phyloP scores from a whole-genome alignment of 2,888 invertebrate genomes.

The Colletes collaris region DNA sequence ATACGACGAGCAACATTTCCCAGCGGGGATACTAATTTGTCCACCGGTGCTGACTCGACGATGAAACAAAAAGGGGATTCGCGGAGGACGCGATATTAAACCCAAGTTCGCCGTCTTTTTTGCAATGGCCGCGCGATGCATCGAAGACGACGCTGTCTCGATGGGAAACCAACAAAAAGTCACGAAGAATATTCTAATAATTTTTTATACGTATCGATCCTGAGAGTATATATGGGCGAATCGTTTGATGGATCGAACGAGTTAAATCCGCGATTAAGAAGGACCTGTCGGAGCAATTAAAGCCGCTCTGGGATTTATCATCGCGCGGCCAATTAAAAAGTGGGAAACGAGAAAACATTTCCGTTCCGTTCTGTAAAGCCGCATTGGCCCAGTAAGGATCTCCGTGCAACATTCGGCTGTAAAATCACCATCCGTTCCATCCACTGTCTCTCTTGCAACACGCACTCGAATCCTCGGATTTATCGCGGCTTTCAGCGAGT shows the following conservation, averaged over 20 bases:
- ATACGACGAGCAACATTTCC: slow-evolving; percentile 46
- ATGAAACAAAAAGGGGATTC: slow-evolving; percentile 4
- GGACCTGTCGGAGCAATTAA: slow-evolving; percentile 40
- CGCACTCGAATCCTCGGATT: slow-evolving; percentile 45
- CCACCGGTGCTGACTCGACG: slow-evolving; percentile 7
- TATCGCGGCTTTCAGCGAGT: slow-evolving; percentile 24
- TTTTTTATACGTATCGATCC: too few relatives aligned
- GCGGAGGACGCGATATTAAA: slow-evolving; percentile 16
- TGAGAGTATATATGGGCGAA: too few relatives aligned
- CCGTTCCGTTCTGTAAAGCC: slow-evolving; percentile 82
- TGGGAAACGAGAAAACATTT: slow-evolving; percentile 78
- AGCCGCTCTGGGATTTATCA: slow-evolving; percentile 71
- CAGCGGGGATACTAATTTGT: slow-evolving; percentile 48
- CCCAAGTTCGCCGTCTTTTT: neutral
- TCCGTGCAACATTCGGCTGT: slow-evolving; percentile 65
- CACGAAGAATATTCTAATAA: too few relatives aligned
- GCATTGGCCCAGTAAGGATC: slow-evolving; percentile 59
- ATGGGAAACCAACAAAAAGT: too few relatives aligned
- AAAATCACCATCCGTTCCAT: slow-evolving; percentile 57
- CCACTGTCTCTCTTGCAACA: slow-evolving; percentile 14
- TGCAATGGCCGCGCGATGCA: neutral
- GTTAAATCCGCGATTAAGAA: too few relatives aligned
- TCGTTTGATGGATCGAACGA: too few relatives aligned
- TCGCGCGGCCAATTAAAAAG: slow-evolving; percentile 77
- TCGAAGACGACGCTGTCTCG: neutral